A percentile compares a stretch with the other conserved stretches of the same genome.
phyloP scores from a whole-genome alignment of 2,113 vertebrate genomes.

The Todiramphus chloris region DNA sequence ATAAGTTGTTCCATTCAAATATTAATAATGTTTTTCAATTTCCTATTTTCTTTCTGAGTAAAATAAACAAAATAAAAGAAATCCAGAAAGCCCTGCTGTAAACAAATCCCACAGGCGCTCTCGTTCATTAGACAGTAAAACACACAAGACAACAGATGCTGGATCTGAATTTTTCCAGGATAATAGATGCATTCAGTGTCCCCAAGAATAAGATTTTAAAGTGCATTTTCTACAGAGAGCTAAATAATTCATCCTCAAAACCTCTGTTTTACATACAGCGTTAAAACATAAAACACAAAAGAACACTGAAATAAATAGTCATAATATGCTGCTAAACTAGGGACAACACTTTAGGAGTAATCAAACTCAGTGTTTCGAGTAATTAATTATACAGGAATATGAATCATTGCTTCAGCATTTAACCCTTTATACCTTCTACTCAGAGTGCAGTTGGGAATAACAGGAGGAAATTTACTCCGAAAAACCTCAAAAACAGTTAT shows the following conservation, averaged over 20 bases:
- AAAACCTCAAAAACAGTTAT: background rate
- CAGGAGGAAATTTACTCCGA: background rate
- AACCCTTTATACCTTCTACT: background rate
- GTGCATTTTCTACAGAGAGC: background rate
- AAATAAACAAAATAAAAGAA: background rate
- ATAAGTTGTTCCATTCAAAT: background rate
- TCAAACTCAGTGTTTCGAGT: background rate
- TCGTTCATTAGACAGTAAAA: conserved; percentile 34
- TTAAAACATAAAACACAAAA: background rate
- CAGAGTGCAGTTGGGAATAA: background rate
- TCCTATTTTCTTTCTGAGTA: background rate
- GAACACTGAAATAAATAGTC: background rate
- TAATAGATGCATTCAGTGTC: conserved; percentile 14
- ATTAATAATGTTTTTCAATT: conserved; percentile 12
- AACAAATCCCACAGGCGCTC: background rate
- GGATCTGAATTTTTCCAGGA: conserved; percentile 39
- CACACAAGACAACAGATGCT: conserved; percentile 37
- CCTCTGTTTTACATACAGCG: background rate
- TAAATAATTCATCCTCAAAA: conserved; percentile 39
- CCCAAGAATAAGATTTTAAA: conserved; percentile 9
- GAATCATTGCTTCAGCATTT: background rate
- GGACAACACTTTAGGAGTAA: background rate
- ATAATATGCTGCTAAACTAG: background rate
- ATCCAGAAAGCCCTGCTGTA: background rate
- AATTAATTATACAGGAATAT: background rate